Evolutionary conservation across 2,888 invertebrate species (phyloP).

Genomic region (Drosophila yooni): DNA sequence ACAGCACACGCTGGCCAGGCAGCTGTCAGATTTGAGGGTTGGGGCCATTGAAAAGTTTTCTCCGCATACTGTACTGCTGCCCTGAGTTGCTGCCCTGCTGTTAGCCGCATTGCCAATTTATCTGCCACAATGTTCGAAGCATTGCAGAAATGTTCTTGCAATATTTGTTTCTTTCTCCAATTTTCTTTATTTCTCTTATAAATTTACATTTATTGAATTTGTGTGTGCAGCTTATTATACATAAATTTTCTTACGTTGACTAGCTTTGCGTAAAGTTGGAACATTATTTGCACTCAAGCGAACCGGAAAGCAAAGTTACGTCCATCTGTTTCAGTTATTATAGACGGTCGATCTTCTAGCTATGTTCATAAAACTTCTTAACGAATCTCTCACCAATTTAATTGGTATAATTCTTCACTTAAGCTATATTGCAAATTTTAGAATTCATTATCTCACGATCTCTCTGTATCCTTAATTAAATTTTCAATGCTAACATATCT

Average conservation of each 20-base stretch:
- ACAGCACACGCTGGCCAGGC: constrained; percentile 25
- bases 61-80: constrained; percentile 47
- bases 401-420: background rate
- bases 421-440: background rate
- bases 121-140: constrained; percentile 39
- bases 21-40: constrained; percentile 51
- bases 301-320: background rate
- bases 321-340: background rate
- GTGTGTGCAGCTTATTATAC: constrained; percentile 13
- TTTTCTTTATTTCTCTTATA: constrained; percentile 10
- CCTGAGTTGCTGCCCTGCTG: constrained; percentile 28
- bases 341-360: background rate
- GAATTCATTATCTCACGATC: background rate
- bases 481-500: no score
- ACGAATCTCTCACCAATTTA: background rate
- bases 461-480: no score
- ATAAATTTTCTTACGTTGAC: background rate
- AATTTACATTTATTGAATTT: constrained; percentile 38
- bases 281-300: constrained; percentile 1
- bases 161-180: constrained; percentile 9
- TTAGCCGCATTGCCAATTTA: constrained; percentile 57
- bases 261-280: constrained; percentile 4
- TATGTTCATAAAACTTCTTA: background rate
- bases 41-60: constrained; percentile 68
- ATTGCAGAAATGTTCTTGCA: constrained; percentile 24